Percentiles rank a stretch among this genome's conserved stretches.
These are phyloP conservation scores for Trichonephila clavata DNA, from an alignment of 1,140 invertebrate genomes.

Conservation along the genomic window DNA sequence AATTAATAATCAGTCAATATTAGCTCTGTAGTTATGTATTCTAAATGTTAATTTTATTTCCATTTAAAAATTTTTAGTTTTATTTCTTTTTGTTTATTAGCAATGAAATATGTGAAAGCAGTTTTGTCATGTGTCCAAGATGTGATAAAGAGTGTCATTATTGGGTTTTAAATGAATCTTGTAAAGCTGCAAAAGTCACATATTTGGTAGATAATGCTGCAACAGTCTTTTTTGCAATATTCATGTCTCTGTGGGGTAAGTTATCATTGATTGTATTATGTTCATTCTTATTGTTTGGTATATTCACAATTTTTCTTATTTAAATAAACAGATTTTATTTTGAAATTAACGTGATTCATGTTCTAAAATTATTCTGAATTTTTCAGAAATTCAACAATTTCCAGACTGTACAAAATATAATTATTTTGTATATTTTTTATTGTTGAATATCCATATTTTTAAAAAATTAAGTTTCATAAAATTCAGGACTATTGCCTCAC, in stretches of 20 bases:
- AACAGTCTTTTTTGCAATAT: constrained; percentile 95
- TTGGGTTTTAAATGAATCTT: constrained; percentile 93
- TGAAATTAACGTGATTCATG: no score
- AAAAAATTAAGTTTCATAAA: no score
- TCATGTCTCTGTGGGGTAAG: constrained; percentile 98
- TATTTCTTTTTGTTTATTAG: constrained; percentile 82
- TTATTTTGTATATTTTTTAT: no score
- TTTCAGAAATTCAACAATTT: no score
- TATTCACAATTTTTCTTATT: neutral
- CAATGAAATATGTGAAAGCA: constrained; percentile 89
- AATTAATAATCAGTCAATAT: no score
- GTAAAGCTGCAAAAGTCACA: constrained; percentile 91
- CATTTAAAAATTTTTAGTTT: neutral
- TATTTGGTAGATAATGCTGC: constrained; percentile 97
- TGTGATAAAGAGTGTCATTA: constrained; percentile 93
- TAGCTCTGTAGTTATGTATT: no score
- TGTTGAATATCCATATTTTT: no score
- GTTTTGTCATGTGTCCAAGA: constrained; percentile 90
- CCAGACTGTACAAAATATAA: no score
- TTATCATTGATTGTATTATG: constrained; percentile 37
- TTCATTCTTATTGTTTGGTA: neutral
- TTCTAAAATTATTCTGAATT: no score
- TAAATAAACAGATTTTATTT: no score
- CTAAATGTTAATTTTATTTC: no score
- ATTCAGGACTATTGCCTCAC: no score